Evolutionary conservation across 2,888 invertebrate genomes (phyloP), one percentile per base, ranked within the genome.

Genomic region (Lacanobia oleracea): DNA sequence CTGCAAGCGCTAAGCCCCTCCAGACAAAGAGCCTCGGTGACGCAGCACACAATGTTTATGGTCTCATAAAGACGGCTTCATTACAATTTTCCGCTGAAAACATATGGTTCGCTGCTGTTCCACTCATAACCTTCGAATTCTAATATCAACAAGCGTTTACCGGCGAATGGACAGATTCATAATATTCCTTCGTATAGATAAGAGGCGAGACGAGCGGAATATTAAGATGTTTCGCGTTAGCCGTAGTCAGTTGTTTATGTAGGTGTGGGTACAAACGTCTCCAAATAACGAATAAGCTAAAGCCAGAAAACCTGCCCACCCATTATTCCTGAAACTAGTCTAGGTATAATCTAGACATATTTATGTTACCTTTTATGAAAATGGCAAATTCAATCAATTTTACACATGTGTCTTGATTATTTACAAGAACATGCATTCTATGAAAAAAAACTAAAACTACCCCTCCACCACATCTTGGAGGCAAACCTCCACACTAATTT

Each of bases 1-100:
- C 75, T 75, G 72, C 67, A 71, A 64, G 61, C 75, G 63, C 37
- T 73, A 67, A 73, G 62, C 69, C 57, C 54, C 54, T 73, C 75
- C 69, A 74, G 67, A 83, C 86, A 76, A 81, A 77, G 74, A 85
- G 60, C 72, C 72, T 72, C 61, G 56, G 61, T 83, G 79, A 81
- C 81, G 75, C 33, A 72, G 4, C 56, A 48, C 54, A 61, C 23
- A 43, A 64, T 79, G 56, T 67, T 75, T 66, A 67, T 57, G 54
- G 68, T 64, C 59, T 67, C 56, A 50, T 66, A 27, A 69, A 48
- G 51, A 54, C 66, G 10, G 21, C 50, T 82, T 51, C 62, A 43
- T 45, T 50, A 60, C 45, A 53, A 10, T 61, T 53, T 40, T 23
- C n/a, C 50, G 56, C 60, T 45, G 50, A 51, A 75, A 64, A 50